Evolutionary conservation across 1,140 invertebrate species (phyloP), one percentile per base, ranked within the genome.

Genomic region (Orchesella cincta): DNA sequence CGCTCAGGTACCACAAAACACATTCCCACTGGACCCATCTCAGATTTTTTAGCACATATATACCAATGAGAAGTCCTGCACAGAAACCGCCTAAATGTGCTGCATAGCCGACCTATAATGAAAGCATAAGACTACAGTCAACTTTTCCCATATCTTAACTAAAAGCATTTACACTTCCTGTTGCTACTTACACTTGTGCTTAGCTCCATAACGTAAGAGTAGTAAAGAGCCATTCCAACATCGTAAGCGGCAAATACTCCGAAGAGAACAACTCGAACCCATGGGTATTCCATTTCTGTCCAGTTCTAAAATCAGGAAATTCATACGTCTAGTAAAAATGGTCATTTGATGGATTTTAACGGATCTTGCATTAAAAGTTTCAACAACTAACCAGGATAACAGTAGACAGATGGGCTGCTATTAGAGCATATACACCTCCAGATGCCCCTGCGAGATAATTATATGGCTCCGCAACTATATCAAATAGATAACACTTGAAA

Each of bases 201-300:
- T 3, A 67, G 62, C n/a, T 67, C 31, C 62, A 67, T 67, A 5
- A 67, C 62, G n/a, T 67, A 67, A 29, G 62, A 67, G 36, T 83
- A 78, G 78, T 87, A 88, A 8, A 87, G 75, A 23, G 86, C 86
- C 14, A 86, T 84, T n/a, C 85, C 85, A 31, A 87, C 76, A 79
- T 87, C 86, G 84, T 76, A 88, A 81, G 5, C 23, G 28, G 51
- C 54, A 78, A 8, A 74, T 51, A 20, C n/a, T n/a, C 16, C 46
- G 75, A 95, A 93, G 23, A 94, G 89, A 33, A 94, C 83, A 12
- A 96, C 85, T 81, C 96, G 92, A 0, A 93, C 86, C 74, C 77
- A 76, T 0, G 74, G 83, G 76, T 85, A 86, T 51, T 87, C 86
- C 88, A 89, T 88, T 83, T 88, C 88, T 34, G 82, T 81, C 85